Evolutionary conservation across 2,888 invertebrate genomes (phyloP), one percentile per base, ranked within the genome.

Genomic region (Leptinotarsa tumamoca): DNA sequence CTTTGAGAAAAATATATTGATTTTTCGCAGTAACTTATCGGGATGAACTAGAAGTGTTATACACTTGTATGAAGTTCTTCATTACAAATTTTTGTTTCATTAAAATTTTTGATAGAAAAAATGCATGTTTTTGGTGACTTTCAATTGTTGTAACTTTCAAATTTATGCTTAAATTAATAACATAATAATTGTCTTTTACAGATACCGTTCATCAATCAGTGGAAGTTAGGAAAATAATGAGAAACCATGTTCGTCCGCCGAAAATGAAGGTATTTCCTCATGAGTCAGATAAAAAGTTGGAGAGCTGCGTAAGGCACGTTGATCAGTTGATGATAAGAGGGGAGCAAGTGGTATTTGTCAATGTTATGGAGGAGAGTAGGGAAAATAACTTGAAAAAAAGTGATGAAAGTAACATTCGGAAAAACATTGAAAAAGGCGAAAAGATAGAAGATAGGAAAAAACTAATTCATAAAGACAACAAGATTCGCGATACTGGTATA

Each of bases 311-410:
- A 54, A 90, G 95, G 58, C 90, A 92, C 81, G 87, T 95, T 21
- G 90, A 92, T 0, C 94, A 95, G 87, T 83, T 95, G 83, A 84
- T 95, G 87, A 88, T 95, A 72, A 90, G 95, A 66, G 96, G 96
- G 0, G 95, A 95, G 85, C 94, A 96, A 84, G 90, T 96, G 58
- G 94, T 83, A 27, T 77, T 82, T 13, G 73, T 81, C 17, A 77
- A 68, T 58, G 23, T 77, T 18, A n/a, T 78, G 52, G 63, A 67
- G 15, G 67, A 74, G 14, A 63, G 51, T 33, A 61, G 10, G 52
- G 52, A 70, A 2, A 43, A 43, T 50, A 73, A 74, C 33, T 66
- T 54, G 43, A 43, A 70, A n/a, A 67, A 66, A 70, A 10, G n/a
- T 17, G 27, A 18, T 54, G 14, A 15, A 56, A 75, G 21, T 15